Percentiles rank a stretch among this genome's conserved stretches.
Evolutionary conservation across 2,888 invertebrate genomes (phyloP).

Genomic region (Drepanosiphum platanoidis): DNA sequence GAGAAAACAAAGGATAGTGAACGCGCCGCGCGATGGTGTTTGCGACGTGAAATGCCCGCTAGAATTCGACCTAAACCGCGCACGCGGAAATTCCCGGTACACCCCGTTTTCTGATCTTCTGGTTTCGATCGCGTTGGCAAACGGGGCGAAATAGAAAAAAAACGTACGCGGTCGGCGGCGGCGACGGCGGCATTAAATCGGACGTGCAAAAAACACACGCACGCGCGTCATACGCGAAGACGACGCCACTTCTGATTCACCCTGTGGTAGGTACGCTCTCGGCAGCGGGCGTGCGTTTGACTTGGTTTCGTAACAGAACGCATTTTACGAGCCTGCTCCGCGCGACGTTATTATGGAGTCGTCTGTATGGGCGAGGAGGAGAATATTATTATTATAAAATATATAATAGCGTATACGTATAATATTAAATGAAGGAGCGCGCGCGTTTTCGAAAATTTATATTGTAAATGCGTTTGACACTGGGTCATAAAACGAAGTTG

Average conservation of each 20-base stretch:
- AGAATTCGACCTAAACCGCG: no score
- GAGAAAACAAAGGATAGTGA: no score
- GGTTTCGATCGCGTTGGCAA: no score
- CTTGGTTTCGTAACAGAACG: not conserved
- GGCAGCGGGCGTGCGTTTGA: not conserved
- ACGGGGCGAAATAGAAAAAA: not conserved
- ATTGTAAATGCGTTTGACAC: constrained; percentile 29
- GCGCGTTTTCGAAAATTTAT: constrained; percentile 21
- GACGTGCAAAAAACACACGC: not conserved
- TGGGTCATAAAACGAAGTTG: constrained; percentile 35
- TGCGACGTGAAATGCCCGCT: no score
- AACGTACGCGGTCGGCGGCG: no score
- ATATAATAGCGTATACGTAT: not conserved
- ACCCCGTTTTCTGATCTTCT: no score
- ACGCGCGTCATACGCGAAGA: no score
- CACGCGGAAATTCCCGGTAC: no score
- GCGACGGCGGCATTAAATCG: no score
- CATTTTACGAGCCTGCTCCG: not conserved
- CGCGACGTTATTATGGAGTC: not conserved
- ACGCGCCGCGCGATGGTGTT: no score
- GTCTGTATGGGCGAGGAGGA: not conserved
- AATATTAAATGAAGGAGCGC: not conserved
- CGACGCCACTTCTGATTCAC: no score
- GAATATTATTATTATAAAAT: not conserved
- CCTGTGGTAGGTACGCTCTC: not conserved